Percentiles rank a stretch among this genome's conserved stretches.
phyloP scores from a whole-genome alignment of 2,888 invertebrate species.

The Dione juno region DNA sequence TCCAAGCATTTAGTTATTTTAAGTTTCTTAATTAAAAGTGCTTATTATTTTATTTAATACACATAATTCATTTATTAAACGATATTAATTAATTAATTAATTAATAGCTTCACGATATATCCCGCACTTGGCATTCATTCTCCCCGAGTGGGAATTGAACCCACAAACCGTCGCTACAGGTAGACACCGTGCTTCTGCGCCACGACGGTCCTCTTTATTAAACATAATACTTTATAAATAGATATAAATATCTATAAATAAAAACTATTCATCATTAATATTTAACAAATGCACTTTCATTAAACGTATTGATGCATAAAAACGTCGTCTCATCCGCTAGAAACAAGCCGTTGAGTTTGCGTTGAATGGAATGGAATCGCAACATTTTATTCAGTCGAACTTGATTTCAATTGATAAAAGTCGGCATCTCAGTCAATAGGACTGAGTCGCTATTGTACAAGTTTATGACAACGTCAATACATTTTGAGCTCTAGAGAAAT shows the following conservation, averaged over 20 bases:
- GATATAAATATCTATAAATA: neutral
- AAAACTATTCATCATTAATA: neutral
- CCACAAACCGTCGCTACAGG: no score
- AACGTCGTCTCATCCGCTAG: neutral
- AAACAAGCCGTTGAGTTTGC: conserved; percentile 33
- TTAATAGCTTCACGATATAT: no score
- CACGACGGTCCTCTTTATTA: no score
- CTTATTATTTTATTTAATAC: no score
- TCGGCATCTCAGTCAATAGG: conserved; percentile 35
- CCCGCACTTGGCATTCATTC: no score
- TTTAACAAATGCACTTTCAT: conserved; percentile 4
- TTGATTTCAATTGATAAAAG: conserved; percentile 43
- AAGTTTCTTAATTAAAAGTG: no score
- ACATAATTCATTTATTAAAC: no score
- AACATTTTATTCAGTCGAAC: conserved; percentile 40
- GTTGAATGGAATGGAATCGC: conserved; percentile 38
- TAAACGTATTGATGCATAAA: conserved; percentile 5
- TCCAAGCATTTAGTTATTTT: no score
- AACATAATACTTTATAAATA: neutral
- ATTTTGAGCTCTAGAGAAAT: conserved; percentile 6
- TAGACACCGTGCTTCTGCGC: no score
- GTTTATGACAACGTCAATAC: conserved; percentile 31
- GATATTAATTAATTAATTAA: no score
- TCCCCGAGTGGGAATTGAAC: no score
- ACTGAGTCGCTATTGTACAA: conserved; percentile 30